phyloP scores from a whole-genome alignment of 2,797 vertebrate genomes.

The Myotis pilosus region DNA sequence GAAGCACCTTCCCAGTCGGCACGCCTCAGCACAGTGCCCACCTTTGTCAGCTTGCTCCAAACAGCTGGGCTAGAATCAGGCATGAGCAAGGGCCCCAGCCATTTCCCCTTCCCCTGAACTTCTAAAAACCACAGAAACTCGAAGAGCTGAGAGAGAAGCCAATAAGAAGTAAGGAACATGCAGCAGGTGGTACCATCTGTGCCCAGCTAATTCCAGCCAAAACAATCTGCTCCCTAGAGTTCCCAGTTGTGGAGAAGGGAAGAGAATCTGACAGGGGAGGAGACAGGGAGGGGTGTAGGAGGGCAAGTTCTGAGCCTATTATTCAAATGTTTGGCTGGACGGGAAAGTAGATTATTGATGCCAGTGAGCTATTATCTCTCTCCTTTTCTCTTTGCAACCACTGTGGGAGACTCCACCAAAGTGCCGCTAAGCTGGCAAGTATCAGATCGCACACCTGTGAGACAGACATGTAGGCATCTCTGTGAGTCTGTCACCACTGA shows the following conservation, averaged over 20 bases:
- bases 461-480: slow-evolving; percentile 69
- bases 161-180: slow-evolving; percentile 82
- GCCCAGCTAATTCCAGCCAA: slow-evolving; percentile 79
- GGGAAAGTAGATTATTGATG: slow-evolving; percentile 70
- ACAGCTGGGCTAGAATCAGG: slow-evolving; percentile 79
- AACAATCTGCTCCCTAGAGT: slow-evolving; percentile 82
- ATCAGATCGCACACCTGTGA: slow-evolving; percentile 77
- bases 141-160: slow-evolving; percentile 76
- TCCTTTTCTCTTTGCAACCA: slow-evolving; percentile 65
- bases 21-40: slow-evolving; percentile 62
- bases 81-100: slow-evolving; percentile 79
- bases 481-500: slow-evolving; percentile 67
- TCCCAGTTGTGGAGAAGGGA: slow-evolving; percentile 77
- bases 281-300: slow-evolving; percentile 68
- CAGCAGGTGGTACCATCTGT: slow-evolving; percentile 87
- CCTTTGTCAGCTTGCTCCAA: slow-evolving; percentile 74
- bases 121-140: slow-evolving; percentile 78
- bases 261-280: slow-evolving; percentile 70
- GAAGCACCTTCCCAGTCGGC: slow-evolving; percentile 63
- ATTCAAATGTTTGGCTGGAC: slow-evolving; percentile 44
- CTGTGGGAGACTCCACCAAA: slow-evolving; percentile 73
- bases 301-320: slow-evolving; percentile 60
- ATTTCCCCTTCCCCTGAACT: slow-evolving; percentile 79
- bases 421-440: slow-evolving; percentile 66
- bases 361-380: slow-evolving; percentile 66